Evolutionary conservation across 1,140 invertebrate species (phyloP).

Genomic region (Drosophila asahinai): DNA sequence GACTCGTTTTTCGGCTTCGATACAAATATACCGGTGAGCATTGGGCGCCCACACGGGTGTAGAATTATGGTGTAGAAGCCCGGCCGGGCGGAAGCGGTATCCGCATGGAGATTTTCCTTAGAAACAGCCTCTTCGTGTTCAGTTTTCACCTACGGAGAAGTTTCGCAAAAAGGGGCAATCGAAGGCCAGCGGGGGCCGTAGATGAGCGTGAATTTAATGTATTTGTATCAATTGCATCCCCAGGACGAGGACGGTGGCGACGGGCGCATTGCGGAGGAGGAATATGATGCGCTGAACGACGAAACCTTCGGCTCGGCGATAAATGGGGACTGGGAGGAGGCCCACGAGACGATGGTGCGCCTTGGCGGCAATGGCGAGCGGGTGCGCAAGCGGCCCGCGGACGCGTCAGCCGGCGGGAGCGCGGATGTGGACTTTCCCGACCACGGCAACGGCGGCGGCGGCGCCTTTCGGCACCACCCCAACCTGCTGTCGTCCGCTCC

Average conservation of each 20-base stretch:
- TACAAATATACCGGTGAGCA: conserved; percentile 90
- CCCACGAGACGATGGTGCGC: conserved; percentile 82
- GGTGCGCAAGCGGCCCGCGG: conserved; percentile 39
- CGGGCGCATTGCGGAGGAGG: conserved; percentile 88
- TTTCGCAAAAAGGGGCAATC: conserved; percentile 29
- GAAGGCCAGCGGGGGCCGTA: conserved; percentile 37
- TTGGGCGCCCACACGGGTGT: not conserved
- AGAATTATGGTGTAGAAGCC: not conserved
- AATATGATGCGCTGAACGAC: conserved; percentile 95
- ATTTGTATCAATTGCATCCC: conserved; percentile 12
- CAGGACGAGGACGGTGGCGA: conserved; percentile 87
- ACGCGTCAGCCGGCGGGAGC: conserved; percentile 12
- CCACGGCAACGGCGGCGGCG: conserved; percentile 29
- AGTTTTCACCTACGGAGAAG: conserved; percentile 26
- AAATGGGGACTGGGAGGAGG: conserved; percentile 90
- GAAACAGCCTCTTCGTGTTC: conserved; percentile 12
- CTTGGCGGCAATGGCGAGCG: conserved; percentile 71
- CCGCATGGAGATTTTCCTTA: not conserved
- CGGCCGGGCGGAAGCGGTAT: no score
- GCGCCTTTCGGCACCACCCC: conserved; percentile 33
- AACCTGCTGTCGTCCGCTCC: conserved; percentile 47
- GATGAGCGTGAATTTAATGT: conserved; percentile 18
- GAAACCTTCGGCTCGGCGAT: conserved; percentile 93
- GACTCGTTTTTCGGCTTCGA: conserved; percentile 93
- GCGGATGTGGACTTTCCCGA: conserved; percentile 38